Evolutionary conservation across 2,797 vertebrate genomes (phyloP).

Genomic region (Amniataba percoides): DNA sequence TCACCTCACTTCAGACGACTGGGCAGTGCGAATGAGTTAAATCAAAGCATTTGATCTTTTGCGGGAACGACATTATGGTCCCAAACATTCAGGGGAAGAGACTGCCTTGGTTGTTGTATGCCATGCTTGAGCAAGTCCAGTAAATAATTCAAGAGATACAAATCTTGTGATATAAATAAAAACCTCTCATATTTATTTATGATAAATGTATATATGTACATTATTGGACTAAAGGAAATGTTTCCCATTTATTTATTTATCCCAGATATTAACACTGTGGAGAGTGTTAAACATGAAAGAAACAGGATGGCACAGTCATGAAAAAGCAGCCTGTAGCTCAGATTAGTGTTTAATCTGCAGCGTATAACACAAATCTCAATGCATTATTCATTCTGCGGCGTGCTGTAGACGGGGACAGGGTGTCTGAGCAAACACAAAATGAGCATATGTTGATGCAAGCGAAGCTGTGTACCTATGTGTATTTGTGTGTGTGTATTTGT

Average conservation of each 20-base stretch:
- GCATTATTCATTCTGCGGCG: constrained; percentile 63
- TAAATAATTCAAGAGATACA: constrained; percentile 28
- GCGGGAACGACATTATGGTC: not conserved
- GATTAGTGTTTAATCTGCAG: constrained; percentile 64
- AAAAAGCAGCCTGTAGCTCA: constrained; percentile 41
- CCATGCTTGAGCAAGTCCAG: not conserved
- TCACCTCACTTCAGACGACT: constrained; percentile 8
- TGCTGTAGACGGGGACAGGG: constrained; percentile 20
- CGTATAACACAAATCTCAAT: constrained; percentile 51
- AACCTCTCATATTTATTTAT: constrained; percentile 22
- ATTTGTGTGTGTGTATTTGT: not conserved
- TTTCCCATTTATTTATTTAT: constrained; percentile 5
- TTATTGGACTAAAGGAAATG: constrained; percentile 7
- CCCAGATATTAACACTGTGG: not conserved
- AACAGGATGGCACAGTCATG: constrained; percentile 28
- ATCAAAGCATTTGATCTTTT: constrained; percentile 1
- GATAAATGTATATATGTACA: not conserved
- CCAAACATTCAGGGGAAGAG: not conserved
- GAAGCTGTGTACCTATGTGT: constrained; percentile 1
- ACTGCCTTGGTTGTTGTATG: not conserved
- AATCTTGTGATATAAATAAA: constrained; percentile 16
- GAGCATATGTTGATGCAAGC: constrained; percentile 11
- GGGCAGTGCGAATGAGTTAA: constrained; percentile 1
- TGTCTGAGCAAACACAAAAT: constrained; percentile 41
- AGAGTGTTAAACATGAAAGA: constrained; percentile 6